These are phyloP conservation scores for Lepilemur ruficaudatus DNA, from an alignment of 2,797 vertebrate species.

Conservation along the genomic window DNA sequence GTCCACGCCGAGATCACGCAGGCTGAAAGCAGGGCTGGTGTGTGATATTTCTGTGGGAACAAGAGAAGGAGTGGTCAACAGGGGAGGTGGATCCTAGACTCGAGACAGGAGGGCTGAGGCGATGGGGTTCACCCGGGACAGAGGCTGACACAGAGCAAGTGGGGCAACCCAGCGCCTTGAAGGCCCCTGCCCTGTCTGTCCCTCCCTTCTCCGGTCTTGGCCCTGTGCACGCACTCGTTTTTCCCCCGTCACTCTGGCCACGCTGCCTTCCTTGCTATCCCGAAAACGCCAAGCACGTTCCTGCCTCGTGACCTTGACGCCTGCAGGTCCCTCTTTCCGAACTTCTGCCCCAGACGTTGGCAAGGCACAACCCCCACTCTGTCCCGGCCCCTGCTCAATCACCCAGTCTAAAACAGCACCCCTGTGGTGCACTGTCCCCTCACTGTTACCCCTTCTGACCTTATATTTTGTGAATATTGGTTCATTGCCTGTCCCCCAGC, in stretches of 20 bases:
- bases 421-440: fast-evolving
- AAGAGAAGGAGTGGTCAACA: background rate
- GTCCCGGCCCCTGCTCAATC: background rate
- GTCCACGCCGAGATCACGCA: background rate
- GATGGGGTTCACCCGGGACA: background rate
- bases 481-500: background rate
- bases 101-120: background rate
- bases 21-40: background rate
- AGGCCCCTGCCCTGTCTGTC: fast-evolving
- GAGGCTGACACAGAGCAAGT: background rate
- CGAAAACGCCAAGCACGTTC: background rate
- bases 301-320: background rate
- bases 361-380: background rate
- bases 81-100: background rate
- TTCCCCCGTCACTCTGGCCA: background rate
- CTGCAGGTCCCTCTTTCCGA: background rate
- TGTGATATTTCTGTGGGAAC: background rate
- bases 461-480: background rate
- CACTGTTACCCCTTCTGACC: background rate
- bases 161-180: background rate
- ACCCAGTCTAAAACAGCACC: background rate
- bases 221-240: no score
- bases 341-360: background rate
- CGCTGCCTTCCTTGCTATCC: fast-evolving
- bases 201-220: background rate